A percentile compares a stretch with the other conserved stretches of the same genome.
Evolutionary conservation across 2,113 vertebrate genomes (phyloP).

Genomic region (Myrmecophaga tridactyla): DNA sequence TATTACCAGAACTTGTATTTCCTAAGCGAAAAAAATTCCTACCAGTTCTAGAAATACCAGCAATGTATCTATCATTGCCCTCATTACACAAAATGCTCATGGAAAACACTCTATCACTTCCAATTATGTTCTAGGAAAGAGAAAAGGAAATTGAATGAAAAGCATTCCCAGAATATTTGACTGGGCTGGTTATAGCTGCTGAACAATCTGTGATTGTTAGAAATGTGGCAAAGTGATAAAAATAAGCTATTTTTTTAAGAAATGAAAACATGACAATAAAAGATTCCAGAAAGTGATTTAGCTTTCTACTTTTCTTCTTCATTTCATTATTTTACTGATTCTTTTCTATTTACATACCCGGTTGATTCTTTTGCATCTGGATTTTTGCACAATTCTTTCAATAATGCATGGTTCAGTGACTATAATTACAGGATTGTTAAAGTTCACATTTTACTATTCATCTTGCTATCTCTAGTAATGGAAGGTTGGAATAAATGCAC

Average conservation of each 20-base stretch:
- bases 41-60: conserved; percentile 34
- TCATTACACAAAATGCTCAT: conserved; percentile 51
- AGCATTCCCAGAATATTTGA: conserved; percentile 52
- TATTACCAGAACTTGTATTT: background rate
- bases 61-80: conserved; percentile 7
- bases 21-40: conserved; percentile 28
- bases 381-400: conserved; percentile 84
- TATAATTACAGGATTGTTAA: conserved; percentile 88
- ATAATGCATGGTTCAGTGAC: conserved; percentile 82
- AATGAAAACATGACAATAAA: conserved; percentile 72
- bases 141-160: conserved; percentile 22
- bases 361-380: conserved; percentile 83
- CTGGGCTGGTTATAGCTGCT: background rate
- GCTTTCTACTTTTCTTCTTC: conserved; percentile 76
- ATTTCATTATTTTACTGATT: conserved; percentile 83
- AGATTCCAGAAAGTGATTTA: conserved; percentile 71
- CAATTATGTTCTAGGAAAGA: conserved; percentile 23
- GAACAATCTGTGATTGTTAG: conserved; percentile 51
- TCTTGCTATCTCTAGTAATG: conserved; percentile 86
- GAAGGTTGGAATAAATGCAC: conserved; percentile 85
- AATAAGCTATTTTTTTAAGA: conserved; percentile 72
- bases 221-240: conserved; percentile 65
- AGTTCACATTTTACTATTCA: conserved; percentile 85
- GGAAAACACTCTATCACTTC: conserved; percentile 57
- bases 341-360: conserved; percentile 83